These are phyloP conservation scores for Ceyx erithaca DNA, from an alignment of 2,797 vertebrate genomes.

Conservation along the genomic window DNA sequence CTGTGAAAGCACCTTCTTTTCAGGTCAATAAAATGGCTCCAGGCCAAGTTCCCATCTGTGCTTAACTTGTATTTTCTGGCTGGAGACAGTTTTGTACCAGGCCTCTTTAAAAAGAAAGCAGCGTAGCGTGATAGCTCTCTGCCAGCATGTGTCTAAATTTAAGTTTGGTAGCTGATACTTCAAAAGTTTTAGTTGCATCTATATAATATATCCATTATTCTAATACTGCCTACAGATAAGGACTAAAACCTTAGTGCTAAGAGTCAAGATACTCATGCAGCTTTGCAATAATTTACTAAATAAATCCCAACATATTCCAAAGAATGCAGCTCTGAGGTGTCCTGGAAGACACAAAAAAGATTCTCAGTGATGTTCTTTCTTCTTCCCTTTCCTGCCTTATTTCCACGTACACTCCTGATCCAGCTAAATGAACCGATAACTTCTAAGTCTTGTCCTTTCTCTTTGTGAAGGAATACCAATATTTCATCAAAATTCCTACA, in stretches of 20 bases:
- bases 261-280: background rate
- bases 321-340: background rate
- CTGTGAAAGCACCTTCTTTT: conserved; percentile 34
- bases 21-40: conserved; percentile 44
- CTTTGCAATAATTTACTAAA: background rate
- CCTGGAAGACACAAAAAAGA: background rate
- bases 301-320: background rate
- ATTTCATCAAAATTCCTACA: background rate
- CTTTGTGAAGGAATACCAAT: background rate
- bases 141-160: background rate
- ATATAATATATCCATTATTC: background rate
- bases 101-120: background rate
- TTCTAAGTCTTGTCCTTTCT: background rate
- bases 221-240: background rate
- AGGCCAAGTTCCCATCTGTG: conserved; percentile 39
- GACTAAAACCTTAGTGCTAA: background rate
- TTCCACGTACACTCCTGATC: background rate
- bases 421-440: background rate
- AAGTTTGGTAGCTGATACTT: background rate
- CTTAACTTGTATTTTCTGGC: background rate
- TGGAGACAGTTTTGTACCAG: conserved; percentile 20
- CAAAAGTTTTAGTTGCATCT: background rate
- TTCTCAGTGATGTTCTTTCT: background rate
- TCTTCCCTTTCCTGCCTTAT: background rate
- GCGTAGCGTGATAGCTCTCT: background rate